Conservation (phyloP, 2,113 vertebrate genomes). For the Erythrolamprus reginae region DNA sequence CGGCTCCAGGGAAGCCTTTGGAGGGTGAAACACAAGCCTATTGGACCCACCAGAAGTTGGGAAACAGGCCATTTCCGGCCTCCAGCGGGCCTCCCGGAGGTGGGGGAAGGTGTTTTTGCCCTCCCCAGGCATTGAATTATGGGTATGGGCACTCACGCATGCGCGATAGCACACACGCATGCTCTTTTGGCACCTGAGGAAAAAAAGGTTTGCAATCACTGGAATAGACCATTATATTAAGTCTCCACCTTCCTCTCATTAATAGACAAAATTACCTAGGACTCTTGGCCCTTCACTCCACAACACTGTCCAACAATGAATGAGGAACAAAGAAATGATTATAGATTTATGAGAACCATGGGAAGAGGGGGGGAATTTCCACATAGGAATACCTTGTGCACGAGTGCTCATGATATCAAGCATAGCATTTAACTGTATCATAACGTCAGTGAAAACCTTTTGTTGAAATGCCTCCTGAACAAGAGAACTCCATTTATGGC, state of each 20-base stretch:
- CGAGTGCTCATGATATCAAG: not conserved
- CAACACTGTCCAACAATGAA: not conserved
- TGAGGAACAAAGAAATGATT: not conserved
- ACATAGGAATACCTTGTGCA: not conserved
- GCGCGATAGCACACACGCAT: too few relatives aligned
- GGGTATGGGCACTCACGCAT: too few relatives aligned
- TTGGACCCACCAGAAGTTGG: too few relatives aligned
- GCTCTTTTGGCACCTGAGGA: too few relatives aligned
- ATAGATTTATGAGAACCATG: not conserved
- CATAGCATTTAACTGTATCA: not conserved
- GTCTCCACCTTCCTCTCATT: not conserved
- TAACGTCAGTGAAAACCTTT: not conserved
- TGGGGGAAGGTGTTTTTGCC: too few relatives aligned
- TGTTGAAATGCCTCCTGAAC: not conserved
- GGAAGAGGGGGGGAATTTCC: not conserved
- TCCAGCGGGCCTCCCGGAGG: too few relatives aligned
- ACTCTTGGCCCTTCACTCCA: not conserved
- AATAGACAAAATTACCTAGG: not conserved
- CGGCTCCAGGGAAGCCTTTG: too few relatives aligned
- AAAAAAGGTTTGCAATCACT: too few relatives aligned
- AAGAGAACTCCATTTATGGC: not conserved
- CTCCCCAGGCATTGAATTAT: too few relatives aligned
- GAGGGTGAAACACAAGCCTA: too few relatives aligned
- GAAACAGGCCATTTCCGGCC: too few relatives aligned
- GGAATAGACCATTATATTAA: not conserved